A percentile compares a stretch with the other conserved stretches of the same genome.
Evolutionary conservation across 37 sponge, comb jelly and placozoan genomes (phyloP).

Genomic region (Cliona cf. orientalis): DNA sequence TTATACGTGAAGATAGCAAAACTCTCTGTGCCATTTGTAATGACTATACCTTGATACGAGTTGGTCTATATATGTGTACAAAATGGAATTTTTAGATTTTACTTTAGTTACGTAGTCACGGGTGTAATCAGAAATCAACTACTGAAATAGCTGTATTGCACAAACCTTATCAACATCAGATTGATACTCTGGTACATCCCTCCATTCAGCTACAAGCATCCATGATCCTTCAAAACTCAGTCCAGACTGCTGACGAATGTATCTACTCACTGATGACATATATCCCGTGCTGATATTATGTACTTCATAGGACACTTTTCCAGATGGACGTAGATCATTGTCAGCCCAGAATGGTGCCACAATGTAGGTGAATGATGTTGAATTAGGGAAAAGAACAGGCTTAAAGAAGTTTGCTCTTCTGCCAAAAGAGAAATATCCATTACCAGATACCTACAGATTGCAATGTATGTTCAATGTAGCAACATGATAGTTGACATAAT

Average conservation of each 20-base stretch:
- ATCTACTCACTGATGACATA: slow-evolving; percentile 17
- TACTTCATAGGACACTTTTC: slow-evolving; percentile 37
- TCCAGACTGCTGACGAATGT: background rate
- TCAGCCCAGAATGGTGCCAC: slow-evolving; percentile 73
- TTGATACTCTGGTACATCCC: slow-evolving; percentile 19
- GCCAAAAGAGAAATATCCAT: slow-evolving; percentile 29
- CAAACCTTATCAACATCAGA: background rate
- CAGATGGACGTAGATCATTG: slow-evolving; percentile 22
- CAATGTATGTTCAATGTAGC: no score
- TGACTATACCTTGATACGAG: slow-evolving; percentile 13
- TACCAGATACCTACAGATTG: slow-evolving; percentile 4
- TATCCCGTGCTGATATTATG: background rate
- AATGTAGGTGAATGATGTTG: background rate
- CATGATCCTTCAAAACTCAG: slow-evolving; percentile 16
- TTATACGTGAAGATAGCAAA: slow-evolving; percentile 43
- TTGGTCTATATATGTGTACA: background rate
- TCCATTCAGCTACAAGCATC: slow-evolving; percentile 63
- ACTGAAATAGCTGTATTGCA: background rate
- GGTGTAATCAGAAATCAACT: background rate
- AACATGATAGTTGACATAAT: no score
- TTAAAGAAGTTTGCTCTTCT: no score
- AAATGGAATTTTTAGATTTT: no score
- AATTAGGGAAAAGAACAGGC: background rate
- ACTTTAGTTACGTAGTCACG: background rate
- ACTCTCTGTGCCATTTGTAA: slow-evolving; percentile 1